These are phyloP conservation scores for crab-eating macaque (Macaca fascicularis) DNA, from an alignment of 2,113 vertebrate species.

Conservation along the genomic window T2T-MFA8v1.1 NC_088377.1:193081501-193082000, in stretches of 20 bases:
- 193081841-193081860: background rate
- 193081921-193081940: no score
- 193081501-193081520: background rate
- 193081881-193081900: background rate
- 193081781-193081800: background rate
- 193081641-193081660: no score
- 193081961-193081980: background rate
- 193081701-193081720: background rate
- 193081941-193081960: background rate
- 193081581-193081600: background rate
- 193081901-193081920: background rate
- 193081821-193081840: fast-evolving
- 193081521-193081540: background rate
- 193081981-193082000: background rate
- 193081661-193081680: background rate
- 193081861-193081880: background rate
- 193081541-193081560: background rate
- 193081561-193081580: fast-evolving
- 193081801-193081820: fast-evolving
- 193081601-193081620: background rate
- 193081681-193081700: background rate
- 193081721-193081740: background rate
- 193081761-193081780: no score
- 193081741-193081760: background rate
- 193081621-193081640: fast-evolving